Conservation (phyloP, 2,888 invertebrate genomes). For the Lypha dubia region DNA sequence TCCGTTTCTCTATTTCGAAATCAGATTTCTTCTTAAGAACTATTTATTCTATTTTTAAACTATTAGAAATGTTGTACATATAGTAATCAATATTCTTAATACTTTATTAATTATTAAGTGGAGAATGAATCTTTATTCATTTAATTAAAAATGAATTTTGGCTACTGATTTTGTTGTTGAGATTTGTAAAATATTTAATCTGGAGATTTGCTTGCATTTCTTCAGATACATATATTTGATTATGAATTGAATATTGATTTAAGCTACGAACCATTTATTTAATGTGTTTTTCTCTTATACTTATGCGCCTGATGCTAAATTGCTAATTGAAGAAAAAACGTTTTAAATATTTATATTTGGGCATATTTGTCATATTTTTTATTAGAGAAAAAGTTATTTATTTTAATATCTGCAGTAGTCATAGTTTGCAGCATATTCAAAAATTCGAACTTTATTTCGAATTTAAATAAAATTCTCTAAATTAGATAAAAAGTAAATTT, state of each 20-base stretch:
- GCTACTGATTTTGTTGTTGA: not conserved
- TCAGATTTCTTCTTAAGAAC: no score
- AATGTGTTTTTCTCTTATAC: not conserved
- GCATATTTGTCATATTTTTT: no score
- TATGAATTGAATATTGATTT: not conserved
- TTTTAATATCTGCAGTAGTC: no score
- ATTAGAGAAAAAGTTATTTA: no score
- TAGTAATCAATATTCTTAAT: not conserved
- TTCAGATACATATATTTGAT: not conserved
- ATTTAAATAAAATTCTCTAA: not conserved
- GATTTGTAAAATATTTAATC: not conserved
- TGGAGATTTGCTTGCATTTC: not conserved
- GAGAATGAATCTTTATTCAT: not conserved
- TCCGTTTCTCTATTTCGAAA: no score
- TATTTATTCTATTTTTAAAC: not conserved
- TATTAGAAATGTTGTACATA: not conserved
- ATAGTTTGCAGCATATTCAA: not conserved
- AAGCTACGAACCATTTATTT: not conserved
- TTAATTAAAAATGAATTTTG: conserved; percentile 1
- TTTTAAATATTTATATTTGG: no score
- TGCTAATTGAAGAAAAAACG: not conserved
- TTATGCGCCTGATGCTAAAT: not conserved
- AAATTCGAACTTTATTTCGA: not conserved
- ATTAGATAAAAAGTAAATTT: no score
- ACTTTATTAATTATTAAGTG: not conserved